Percentiles rank a stretch among this genome's conserved stretches.
Conservation (phyloP, 2,797 vertebrate species). For the Pipistrellus pygmaeus region DNA sequence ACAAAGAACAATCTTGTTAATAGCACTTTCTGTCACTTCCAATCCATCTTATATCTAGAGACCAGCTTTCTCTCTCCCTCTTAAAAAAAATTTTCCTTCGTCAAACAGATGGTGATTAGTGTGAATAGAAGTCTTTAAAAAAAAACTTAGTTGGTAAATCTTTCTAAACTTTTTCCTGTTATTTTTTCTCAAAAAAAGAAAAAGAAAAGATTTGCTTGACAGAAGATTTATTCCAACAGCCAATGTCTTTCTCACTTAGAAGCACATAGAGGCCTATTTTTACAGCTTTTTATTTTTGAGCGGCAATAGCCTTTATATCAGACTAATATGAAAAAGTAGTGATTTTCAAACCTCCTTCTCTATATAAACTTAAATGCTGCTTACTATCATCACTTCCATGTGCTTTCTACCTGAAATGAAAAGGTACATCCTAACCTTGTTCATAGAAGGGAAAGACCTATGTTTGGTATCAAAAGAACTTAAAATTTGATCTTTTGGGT, state of each 20-base stretch:
- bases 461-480: conserved; percentile 1
- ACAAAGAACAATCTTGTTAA: conserved; percentile 80
- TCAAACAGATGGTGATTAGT: conserved; percentile 71
- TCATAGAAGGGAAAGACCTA: neutral
- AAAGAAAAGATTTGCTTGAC: neutral
- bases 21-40: conserved; percentile 79
- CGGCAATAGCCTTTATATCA: conserved; percentile 76
- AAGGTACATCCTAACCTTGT: conserved; percentile 24
- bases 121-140: conserved; percentile 73
- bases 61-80: neutral
- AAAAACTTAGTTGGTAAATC: conserved; percentile 60
- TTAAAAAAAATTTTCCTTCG: conserved; percentile 52
- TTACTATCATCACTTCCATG: neutral
- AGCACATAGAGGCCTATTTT: conserved; percentile 67
- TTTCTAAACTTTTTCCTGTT: conserved; percentile 21
- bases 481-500: conserved; percentile 70
- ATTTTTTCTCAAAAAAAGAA: neutral
- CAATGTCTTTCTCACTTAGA: conserved; percentile 77
- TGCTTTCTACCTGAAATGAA: conserved; percentile 39
- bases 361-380: neutral
- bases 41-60: conserved; percentile 75
- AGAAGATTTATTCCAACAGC: conserved; percentile 76
- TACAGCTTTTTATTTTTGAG: conserved; percentile 78
- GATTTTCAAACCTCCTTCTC: conserved; percentile 16
- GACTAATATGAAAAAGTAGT: conserved; percentile 71